phyloP scores from a whole-genome alignment of 92 coral and sea anemone genomes.

The Micromussa lordhowensis region DNA sequence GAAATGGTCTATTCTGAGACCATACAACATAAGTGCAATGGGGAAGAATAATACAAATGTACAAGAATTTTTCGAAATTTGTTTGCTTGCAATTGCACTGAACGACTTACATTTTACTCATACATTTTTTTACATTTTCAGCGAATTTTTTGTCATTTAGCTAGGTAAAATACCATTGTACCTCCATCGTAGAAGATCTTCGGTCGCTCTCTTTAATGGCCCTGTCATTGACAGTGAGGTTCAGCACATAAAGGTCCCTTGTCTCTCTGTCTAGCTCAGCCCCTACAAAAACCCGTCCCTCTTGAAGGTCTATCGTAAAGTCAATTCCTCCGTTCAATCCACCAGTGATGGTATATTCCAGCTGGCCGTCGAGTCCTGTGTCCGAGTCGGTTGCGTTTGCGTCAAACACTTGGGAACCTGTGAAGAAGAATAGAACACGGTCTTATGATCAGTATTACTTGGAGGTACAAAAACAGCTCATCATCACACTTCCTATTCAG shows the following conservation, averaged over 20 bases:
- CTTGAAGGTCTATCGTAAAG: constrained; percentile 59
- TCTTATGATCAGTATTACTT: not conserved
- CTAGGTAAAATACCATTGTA: not conserved
- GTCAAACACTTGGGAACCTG: constrained; percentile 63
- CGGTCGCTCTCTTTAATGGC: constrained; percentile 56
- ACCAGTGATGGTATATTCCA: constrained; percentile 67
- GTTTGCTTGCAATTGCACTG: too few relatives aligned
- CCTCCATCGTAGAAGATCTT: constrained; percentile 44
- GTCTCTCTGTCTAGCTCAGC: constrained; percentile 71
- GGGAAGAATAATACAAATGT: too few relatives aligned
- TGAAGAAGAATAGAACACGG: not conserved
- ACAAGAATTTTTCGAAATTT: too few relatives aligned
- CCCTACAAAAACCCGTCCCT: constrained; percentile 66
- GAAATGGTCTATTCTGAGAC: too few relatives aligned
- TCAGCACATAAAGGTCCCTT: constrained; percentile 66
- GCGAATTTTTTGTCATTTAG: too few relatives aligned
- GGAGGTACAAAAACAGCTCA: not conserved
- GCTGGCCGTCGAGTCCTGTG: constrained; percentile 72
- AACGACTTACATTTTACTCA: too few relatives aligned
- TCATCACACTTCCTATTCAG: not conserved
- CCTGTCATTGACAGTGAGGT: constrained; percentile 67
- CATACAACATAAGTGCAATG: too few relatives aligned
- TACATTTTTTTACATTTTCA: too few relatives aligned
- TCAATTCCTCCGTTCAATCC: constrained; percentile 73
- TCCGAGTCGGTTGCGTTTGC: constrained; percentile 76